These are phyloP conservation scores for Trinectes maculatus DNA, from an alignment of 2,113 vertebrate genomes.

Conservation along the genomic window DNA sequence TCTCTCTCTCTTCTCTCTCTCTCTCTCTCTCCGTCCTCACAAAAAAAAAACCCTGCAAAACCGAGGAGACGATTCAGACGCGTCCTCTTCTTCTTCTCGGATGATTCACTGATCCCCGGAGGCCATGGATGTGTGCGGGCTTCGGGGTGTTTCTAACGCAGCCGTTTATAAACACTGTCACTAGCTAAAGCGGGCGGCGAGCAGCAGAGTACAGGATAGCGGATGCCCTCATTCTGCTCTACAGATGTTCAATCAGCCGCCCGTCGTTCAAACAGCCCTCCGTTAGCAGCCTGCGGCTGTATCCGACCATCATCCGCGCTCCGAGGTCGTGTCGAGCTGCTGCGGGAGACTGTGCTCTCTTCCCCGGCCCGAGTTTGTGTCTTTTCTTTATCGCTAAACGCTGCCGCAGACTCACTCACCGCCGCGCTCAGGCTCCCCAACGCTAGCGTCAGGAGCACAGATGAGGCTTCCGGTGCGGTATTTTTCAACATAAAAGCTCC, in stretches of 20 bases:
- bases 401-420: slow-evolving; percentile 62
- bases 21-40: too few relatives aligned
- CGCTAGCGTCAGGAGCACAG: neutral
- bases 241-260: slow-evolving; percentile 75
- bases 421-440: slow-evolving; percentile 58
- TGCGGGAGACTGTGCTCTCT: slow-evolving; percentile 37
- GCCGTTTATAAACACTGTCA: slow-evolving; percentile 46
- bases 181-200: slow-evolving; percentile 62
- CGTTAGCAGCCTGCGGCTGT: slow-evolving; percentile 34
- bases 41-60: slow-evolving; percentile 27
- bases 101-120: slow-evolving; percentile 69
- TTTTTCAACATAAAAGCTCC: slow-evolving; percentile 42
- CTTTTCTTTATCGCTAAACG: slow-evolving; percentile 66
- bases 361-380: slow-evolving; percentile 46
- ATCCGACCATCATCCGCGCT: slow-evolving; percentile 58
- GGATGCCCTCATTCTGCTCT: slow-evolving; percentile 81
- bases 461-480: neutral
- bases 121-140: slow-evolving; percentile 54
- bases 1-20: too few relatives aligned
- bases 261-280: slow-evolving; percentile 56
- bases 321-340: slow-evolving; percentile 43
- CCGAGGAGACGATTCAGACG: slow-evolving; percentile 65
- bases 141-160: too few relatives aligned
- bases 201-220: slow-evolving; percentile 68
- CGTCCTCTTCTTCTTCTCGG: slow-evolving; percentile 66